Base-by-base conservation (phyloP, 2,888 invertebrate species). In the Colostygia pectinataria region DNA sequence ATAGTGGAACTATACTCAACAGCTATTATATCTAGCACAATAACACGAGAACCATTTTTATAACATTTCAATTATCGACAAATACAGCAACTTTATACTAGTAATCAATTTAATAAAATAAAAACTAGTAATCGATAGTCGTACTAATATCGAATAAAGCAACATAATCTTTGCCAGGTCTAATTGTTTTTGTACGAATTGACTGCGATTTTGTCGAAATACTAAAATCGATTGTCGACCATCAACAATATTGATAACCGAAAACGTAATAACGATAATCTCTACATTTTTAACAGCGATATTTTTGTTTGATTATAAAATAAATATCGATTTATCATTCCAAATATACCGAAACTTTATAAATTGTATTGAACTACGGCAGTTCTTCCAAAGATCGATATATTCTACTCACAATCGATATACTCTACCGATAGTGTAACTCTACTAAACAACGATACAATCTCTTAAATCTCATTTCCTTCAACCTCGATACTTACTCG, bases 221-320 rank as follows among this genome's bases (percentile, higher is more conserved):
- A 9, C 18, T 27, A 46, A 45, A 45, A 53, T 53, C 51, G 53
- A 55, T 51, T 44, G 15, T 28, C 48, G 49, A 49, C 45, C 15
- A 40, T 40, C 53, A 52, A 53, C 48, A 7, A n/a, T 20, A 8
- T 43, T 47, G 52, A 47, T 43, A 43, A 53, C 25, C 47, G 52
- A 53, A 14, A 51, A 51, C 50, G 36, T 23, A 10, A 39, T 12
- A 8, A 39, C 10, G 15, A 29, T 43, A 33, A 49, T 49, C 49
- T 50, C 38, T 33, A 28, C 9, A 31, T n/a, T 25, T 2, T 42
- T 13, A 29, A 43, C 39, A 27, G 32, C 28, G 13, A 20, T 23
- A 27, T 7, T 8, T 20, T 14, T 27, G 20, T 9, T 34, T n/a
- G 44, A 33, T 49, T 34, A 37, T 34, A 38, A 31, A 27, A 31